Conservation (phyloP, 2,888 invertebrate species). For the Epistrophe eligans region DNA sequence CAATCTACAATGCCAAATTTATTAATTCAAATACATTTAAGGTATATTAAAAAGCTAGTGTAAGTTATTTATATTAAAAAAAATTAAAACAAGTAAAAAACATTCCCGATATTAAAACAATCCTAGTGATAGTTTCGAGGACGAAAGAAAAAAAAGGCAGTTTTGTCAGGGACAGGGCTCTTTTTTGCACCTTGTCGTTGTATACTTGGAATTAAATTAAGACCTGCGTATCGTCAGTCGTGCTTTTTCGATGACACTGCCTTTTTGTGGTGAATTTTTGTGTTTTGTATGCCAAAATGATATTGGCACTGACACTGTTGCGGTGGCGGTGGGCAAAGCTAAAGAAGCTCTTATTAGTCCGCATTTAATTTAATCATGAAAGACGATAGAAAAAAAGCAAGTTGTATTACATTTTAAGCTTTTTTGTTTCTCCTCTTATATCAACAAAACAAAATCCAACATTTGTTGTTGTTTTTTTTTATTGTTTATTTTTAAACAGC, state of each 20-base stretch:
- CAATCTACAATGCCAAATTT: neutral
- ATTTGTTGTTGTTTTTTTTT: slow-evolving; percentile 2
- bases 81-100: neutral
- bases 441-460: slow-evolving; percentile 22
- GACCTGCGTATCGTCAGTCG: slow-evolving; percentile 65
- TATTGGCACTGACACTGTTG: slow-evolving; percentile 39
- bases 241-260: slow-evolving; percentile 64
- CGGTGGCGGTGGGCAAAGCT: neutral
- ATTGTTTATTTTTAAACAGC: slow-evolving; percentile 22
- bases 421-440: slow-evolving; percentile 20
- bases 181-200: slow-evolving; percentile 36
- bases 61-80: neutral
- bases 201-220: slow-evolving; percentile 33
- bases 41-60: neutral
- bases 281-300: slow-evolving; percentile 34
- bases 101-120: slow-evolving; percentile 11
- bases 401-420: too few relatives aligned
- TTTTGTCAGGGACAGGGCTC: slow-evolving; percentile 35
- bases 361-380: slow-evolving; percentile 29
- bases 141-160: slow-evolving; percentile 28
- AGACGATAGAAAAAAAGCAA: too few relatives aligned
- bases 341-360: slow-evolving; percentile 18
- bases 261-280: slow-evolving; percentile 36
- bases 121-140: slow-evolving; percentile 7
- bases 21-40: neutral